phyloP scores from a whole-genome alignment of 2,888 invertebrate species.

The Ectemnius lituratus region DNA sequence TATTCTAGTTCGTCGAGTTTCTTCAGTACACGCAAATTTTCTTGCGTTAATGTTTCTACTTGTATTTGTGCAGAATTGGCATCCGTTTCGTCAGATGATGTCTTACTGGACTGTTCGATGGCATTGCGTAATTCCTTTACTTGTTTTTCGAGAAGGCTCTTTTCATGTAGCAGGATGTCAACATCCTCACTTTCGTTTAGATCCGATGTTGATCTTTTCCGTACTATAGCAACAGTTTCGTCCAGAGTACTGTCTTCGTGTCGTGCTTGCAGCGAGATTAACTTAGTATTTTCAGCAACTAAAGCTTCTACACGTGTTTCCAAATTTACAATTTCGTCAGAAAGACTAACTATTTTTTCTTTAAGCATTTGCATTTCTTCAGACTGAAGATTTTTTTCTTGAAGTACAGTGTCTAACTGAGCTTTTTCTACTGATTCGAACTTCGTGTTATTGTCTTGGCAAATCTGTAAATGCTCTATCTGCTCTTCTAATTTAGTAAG shows the following conservation, averaged over 20 bases:
- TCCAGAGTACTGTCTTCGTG: slow-evolving; percentile 37
- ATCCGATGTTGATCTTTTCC: slow-evolving; percentile 29
- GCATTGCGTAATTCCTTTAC: slow-evolving; percentile 39
- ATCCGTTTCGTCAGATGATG: slow-evolving; percentile 20
- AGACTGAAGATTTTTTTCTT: slow-evolving; percentile 63
- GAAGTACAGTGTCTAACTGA: slow-evolving; percentile 46
- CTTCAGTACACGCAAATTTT: slow-evolving; percentile 68
- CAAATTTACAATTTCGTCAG: slow-evolving; percentile 51
- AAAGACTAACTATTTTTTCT: slow-evolving; percentile 43
- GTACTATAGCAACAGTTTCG: slow-evolving; percentile 12
- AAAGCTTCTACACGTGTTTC: slow-evolving; percentile 47
- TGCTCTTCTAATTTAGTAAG: slow-evolving; percentile 70
- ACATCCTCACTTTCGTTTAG: slow-evolving; percentile 36
- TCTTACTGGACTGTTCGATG: slow-evolving; percentile 31
- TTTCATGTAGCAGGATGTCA: slow-evolving; percentile 41
- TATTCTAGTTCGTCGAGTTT: slow-evolving; percentile 56
- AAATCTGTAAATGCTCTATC: slow-evolving; percentile 48
- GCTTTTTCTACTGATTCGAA: slow-evolving; percentile 18
- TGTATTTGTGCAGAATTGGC: slow-evolving; percentile 38
- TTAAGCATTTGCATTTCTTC: slow-evolving; percentile 62
- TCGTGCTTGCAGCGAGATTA: slow-evolving; percentile 40
- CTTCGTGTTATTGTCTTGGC: slow-evolving; percentile 15
- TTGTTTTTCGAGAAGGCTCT: slow-evolving; percentile 68
- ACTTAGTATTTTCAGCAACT: slow-evolving; percentile 50
- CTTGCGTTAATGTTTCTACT: slow-evolving; percentile 41